These are phyloP conservation scores for Caerostris extrusa DNA, from an alignment of 1,140 invertebrate genomes.

Conservation along the genomic window DNA sequence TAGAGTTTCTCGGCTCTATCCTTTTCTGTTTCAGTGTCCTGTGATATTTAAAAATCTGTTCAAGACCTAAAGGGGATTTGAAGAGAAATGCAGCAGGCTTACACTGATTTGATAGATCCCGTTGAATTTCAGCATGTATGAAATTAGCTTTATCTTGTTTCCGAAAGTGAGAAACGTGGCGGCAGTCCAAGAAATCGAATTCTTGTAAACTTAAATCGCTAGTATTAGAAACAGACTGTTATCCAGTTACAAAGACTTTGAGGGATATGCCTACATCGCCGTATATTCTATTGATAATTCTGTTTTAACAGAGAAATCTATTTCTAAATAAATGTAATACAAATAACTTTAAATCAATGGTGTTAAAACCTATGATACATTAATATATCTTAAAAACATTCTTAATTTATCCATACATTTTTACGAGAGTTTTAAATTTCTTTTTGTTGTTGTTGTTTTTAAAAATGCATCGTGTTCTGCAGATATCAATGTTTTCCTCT, in stretches of 20 bases:
- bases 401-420: too few relatives aligned
- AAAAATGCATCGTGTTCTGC: too few relatives aligned
- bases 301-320: too few relatives aligned
- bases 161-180: conserved; percentile 25
- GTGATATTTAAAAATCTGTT: background rate
- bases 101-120: background rate
- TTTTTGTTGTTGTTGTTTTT: too few relatives aligned
- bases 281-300: too few relatives aligned
- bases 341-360: too few relatives aligned
- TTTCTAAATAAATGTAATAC: too few relatives aligned
- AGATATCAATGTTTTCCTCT: too few relatives aligned
- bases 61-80: conserved; percentile 1
- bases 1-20: background rate
- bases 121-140: background rate
- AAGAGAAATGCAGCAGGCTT: background rate
- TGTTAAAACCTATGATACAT: too few relatives aligned
- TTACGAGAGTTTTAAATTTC: too few relatives aligned
- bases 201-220: background rate
- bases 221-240: background rate
- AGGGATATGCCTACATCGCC: too few relatives aligned
- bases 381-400: too few relatives aligned
- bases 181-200: conserved; percentile 27
- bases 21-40: background rate
- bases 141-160: conserved; percentile 53
- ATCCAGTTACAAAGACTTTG: background rate